These are phyloP conservation scores for Bryconaethiops microstoma DNA, from an alignment of 2,797 vertebrate genomes.

Conservation along the genomic window DNA sequence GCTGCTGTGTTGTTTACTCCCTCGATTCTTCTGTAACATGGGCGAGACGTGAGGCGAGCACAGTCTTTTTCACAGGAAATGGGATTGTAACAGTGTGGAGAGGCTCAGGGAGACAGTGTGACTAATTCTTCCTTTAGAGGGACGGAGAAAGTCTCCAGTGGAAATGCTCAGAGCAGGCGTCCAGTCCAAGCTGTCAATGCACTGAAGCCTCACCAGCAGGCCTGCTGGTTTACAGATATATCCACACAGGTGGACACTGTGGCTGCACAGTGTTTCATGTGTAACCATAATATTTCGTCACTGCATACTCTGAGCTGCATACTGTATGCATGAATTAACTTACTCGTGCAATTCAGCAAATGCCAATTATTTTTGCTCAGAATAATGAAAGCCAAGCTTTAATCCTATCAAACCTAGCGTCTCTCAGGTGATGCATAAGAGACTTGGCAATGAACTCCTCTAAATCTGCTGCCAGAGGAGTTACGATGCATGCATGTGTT, in stretches of 20 bases:
- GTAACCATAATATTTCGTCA: background rate
- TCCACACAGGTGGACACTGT: conserved; percentile 1
- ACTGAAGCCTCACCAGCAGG: conserved; percentile 22
- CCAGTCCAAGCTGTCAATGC: conserved; percentile 11
- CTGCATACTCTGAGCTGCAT: background rate
- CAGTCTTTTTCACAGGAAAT: conserved; percentile 35
- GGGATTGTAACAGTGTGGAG: conserved; percentile 39
- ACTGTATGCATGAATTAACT: no score
- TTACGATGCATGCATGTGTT: no score
- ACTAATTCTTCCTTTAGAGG: conserved; percentile 44
- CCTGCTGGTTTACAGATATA: conserved; percentile 13
- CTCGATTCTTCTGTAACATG: conserved; percentile 42
- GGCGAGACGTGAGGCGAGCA: conserved; percentile 4
- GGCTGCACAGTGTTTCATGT: background rate
- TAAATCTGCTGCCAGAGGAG: no score
- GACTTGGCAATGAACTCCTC: no score
- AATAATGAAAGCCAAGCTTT: no score
- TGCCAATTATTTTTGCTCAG: no score
- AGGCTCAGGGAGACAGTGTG: conserved; percentile 44
- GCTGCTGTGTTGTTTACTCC: conserved; percentile 51
- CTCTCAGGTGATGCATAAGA: no score
- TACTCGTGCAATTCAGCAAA: no score
- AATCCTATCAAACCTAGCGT: no score
- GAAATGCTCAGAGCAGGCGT: conserved; percentile 8
- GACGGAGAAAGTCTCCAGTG: conserved; percentile 23